Evolutionary conservation across 2,888 invertebrate genomes (phyloP).

Genomic region (Oxystoma pomonae): DNA sequence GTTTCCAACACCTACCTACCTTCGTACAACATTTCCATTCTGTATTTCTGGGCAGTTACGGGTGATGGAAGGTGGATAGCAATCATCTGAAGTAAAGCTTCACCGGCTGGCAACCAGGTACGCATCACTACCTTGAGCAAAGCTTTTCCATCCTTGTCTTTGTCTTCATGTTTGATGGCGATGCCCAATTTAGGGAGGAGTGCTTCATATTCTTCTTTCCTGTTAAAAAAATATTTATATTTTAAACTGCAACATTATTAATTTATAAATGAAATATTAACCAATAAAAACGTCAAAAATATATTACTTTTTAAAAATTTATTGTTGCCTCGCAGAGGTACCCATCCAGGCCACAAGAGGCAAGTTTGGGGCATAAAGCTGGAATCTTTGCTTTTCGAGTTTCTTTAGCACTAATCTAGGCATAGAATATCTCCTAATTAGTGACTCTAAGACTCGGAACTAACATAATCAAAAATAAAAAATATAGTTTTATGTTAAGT

Average conservation of each 20-base stretch:
- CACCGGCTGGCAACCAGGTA: constrained; percentile 98
- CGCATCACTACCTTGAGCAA: constrained; percentile 98
- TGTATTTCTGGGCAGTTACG: constrained; percentile 97
- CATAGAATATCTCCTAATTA: constrained; percentile 31
- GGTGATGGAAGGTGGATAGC: constrained; percentile 99
- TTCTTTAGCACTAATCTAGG: constrained; percentile 42
- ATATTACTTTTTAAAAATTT: neutral
- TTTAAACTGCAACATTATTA: neutral
- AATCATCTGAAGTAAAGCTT: constrained; percentile 99
- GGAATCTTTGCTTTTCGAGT: constrained; percentile 46
- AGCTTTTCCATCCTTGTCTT: constrained; percentile 94
- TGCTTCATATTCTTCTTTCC: constrained; percentile 87
- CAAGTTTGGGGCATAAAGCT: constrained; percentile 43
- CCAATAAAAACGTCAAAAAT: neutral
- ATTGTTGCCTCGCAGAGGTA: constrained; percentile 45
- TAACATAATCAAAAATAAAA: neutral
- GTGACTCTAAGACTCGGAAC: constrained; percentile 44
- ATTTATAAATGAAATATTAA: neutral
- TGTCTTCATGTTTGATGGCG: constrained; percentile 88
- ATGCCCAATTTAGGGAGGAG: constrained; percentile 90
- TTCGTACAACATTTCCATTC: constrained; percentile 99
- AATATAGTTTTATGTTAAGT: too few relatives aligned
- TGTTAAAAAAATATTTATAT: constrained; percentile 38
- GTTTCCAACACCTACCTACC: constrained; percentile 41
- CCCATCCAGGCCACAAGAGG: constrained; percentile 35